Percentiles rank a stretch among this genome's conserved stretches.
These are phyloP conservation scores for Limnephilus auricula DNA, from an alignment of 2,888 invertebrate species.

Conservation along the genomic window DNA sequence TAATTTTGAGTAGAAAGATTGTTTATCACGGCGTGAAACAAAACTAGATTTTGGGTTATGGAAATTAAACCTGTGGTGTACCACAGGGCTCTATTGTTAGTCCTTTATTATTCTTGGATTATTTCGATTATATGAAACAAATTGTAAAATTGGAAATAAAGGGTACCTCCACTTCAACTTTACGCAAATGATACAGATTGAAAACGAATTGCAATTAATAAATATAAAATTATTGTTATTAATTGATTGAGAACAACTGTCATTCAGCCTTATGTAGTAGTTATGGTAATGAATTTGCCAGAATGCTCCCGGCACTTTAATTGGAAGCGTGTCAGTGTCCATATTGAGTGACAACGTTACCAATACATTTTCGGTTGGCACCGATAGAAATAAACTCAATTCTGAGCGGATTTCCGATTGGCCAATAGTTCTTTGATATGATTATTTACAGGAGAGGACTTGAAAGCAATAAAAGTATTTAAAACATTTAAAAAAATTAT, in stretches of 20 bases:
- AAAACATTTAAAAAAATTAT: background rate
- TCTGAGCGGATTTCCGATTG: constrained; percentile 34
- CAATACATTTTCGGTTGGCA: constrained; percentile 23
- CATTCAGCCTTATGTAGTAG: background rate
- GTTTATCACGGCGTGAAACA: too few relatives aligned
- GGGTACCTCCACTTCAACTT: too few relatives aligned
- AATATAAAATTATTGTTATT: too few relatives aligned
- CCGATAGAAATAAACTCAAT: constrained; percentile 11
- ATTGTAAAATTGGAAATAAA: too few relatives aligned
- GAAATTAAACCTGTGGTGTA: too few relatives aligned
- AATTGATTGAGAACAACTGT: background rate
- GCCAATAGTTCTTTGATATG: background rate
- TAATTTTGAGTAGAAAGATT: too few relatives aligned
- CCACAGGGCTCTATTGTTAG: too few relatives aligned
- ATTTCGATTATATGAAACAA: too few relatives aligned
- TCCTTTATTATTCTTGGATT: too few relatives aligned
- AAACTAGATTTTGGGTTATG: too few relatives aligned
- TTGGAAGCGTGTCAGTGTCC: constrained; percentile 17
- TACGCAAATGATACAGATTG: too few relatives aligned
- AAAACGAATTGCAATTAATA: too few relatives aligned
- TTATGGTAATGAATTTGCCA: constrained; percentile 28
- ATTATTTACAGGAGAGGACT: background rate
- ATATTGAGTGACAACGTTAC: background rate
- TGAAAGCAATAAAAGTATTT: background rate
- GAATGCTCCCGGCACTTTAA: constrained; percentile 3